Percentiles rank a stretch among this genome's conserved stretches.
phyloP scores from a whole-genome alignment of 2,888 invertebrate genomes.

The Ectemnius continuus region DNA sequence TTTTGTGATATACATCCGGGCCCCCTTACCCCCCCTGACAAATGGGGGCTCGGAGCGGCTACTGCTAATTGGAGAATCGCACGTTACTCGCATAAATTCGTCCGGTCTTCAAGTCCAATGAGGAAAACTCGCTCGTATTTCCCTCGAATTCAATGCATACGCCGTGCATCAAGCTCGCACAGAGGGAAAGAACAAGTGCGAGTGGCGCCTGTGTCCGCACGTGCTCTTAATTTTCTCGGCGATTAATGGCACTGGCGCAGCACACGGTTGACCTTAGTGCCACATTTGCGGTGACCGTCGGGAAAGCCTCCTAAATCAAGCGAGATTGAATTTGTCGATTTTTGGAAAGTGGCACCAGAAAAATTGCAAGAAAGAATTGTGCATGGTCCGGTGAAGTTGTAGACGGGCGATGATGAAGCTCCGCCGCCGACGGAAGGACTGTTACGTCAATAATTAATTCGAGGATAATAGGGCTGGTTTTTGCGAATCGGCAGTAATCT shows the following conservation, averaged over 20 bases:
- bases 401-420: too few species aligned
- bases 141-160: constrained; percentile 46
- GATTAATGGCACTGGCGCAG: constrained; percentile 14
- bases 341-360: neutral
- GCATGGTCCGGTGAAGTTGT: neutral
- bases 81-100: constrained; percentile 53
- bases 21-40: constrained; percentile 32
- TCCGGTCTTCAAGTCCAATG: constrained; percentile 46
- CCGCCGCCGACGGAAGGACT: too few species aligned
- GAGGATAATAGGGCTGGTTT: neutral
- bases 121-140: constrained; percentile 41
- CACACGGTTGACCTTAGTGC: constrained; percentile 4
- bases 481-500: neutral
- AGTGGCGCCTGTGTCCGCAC: constrained; percentile 16
- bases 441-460: too few species aligned
- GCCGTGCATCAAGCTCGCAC: constrained; percentile 35
- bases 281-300: neutral
- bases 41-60: constrained; percentile 36
- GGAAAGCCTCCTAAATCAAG: neutral
- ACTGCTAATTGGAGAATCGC: constrained; percentile 48
- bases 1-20: constrained; percentile 49
- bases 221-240: constrained; percentile 38
- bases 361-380: neutral
- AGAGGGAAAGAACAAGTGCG: constrained; percentile 13
- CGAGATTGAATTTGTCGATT: neutral